Conservation (phyloP, 2,113 vertebrate species). For the Takifugu bimaculatus region DNA sequence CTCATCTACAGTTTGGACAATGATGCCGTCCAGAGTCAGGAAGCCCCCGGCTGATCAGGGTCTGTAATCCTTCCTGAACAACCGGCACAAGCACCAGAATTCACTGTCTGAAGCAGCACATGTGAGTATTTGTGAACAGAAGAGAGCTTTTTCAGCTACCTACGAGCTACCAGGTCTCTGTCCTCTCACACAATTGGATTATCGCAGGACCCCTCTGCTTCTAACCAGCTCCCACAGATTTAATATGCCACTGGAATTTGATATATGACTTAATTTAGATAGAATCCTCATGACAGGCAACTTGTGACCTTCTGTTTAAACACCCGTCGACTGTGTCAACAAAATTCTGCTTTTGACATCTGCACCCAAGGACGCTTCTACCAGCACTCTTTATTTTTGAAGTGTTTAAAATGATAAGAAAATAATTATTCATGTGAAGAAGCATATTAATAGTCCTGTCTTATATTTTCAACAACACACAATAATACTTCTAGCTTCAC, state of each 20-base stretch:
- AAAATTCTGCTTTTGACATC: conserved; percentile 29
- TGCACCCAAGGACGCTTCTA: background rate
- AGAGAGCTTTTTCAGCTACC: conserved; percentile 33
- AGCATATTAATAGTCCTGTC: no score
- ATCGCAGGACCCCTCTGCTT: conserved; percentile 55
- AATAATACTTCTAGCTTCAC: no score
- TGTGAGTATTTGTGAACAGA: conserved; percentile 31
- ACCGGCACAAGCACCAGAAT: conserved; percentile 27
- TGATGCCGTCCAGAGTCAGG: conserved; percentile 16
- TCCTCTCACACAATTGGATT: conserved; percentile 71
- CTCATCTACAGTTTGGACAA: no score
- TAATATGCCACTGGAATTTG: conserved; percentile 74
- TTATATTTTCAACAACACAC: no score
- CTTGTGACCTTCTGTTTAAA: conserved; percentile 68
- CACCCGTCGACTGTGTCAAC: conserved; percentile 45
- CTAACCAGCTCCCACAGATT: conserved; percentile 67
- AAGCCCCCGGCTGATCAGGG: conserved; percentile 49
- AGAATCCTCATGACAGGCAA: conserved; percentile 70
- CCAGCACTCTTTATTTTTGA: no score
- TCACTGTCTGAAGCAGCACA: conserved; percentile 14
- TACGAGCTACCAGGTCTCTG: conserved; percentile 19
- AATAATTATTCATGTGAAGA: background rate
- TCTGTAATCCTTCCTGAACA: conserved; percentile 43
- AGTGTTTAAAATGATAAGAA: no score
- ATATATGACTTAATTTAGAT: conserved; percentile 75